Percentiles rank a stretch among this genome's conserved stretches.
These are phyloP conservation scores for Amphiduros pacificus DNA, from an alignment of 2,888 invertebrate genomes.

Conservation along the genomic window DNA sequence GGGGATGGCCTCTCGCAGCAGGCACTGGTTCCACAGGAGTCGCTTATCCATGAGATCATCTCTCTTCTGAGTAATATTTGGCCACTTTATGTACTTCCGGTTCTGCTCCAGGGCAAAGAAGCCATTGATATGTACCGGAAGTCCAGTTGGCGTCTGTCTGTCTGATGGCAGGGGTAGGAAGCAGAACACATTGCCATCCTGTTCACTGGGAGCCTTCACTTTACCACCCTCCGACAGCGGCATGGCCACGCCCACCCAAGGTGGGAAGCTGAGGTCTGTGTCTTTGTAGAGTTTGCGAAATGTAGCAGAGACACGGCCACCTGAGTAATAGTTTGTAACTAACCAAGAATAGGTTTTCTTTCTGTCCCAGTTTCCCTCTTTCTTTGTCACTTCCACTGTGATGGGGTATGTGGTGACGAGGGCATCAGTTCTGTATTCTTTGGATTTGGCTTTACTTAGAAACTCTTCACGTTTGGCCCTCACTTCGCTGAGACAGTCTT, in stretches of 20 bases:
- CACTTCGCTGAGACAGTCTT: conserved; percentile 29
- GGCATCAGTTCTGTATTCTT: conserved; percentile 8
- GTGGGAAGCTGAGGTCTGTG: conserved; percentile 32
- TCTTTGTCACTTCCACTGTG: conserved; percentile 14
- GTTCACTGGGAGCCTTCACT: conserved; percentile 1
- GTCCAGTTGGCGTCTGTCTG: conserved; percentile 42
- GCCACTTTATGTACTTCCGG: conserved; percentile 34
- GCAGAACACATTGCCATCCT: conserved; percentile 48
- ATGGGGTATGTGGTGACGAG: conserved; percentile 21
- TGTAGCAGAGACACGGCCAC: conserved; percentile 25
- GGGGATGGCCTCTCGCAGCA: conserved; percentile 47
- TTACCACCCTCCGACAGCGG: conserved; percentile 22
- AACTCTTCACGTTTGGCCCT: conserved; percentile 26
- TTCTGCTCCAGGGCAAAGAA: conserved; percentile 51
- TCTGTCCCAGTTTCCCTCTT: neutral
- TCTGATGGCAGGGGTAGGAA: conserved; percentile 52
- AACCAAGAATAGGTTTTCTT: conserved; percentile 24
- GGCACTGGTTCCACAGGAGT: conserved; percentile 47
- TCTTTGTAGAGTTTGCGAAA: conserved; percentile 30
- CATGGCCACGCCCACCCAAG: conserved; percentile 41
- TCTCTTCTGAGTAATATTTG: conserved; percentile 13
- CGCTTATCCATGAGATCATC: conserved; percentile 39
- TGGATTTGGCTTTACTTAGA: conserved; percentile 11
- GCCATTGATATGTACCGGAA: conserved; percentile 53
- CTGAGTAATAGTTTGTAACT: conserved; percentile 30